Evolutionary conservation across 1,140 invertebrate species (phyloP), one percentile per base, ranked within the genome.

Genomic region (Trichomalopsis sarcophagae): DNA sequence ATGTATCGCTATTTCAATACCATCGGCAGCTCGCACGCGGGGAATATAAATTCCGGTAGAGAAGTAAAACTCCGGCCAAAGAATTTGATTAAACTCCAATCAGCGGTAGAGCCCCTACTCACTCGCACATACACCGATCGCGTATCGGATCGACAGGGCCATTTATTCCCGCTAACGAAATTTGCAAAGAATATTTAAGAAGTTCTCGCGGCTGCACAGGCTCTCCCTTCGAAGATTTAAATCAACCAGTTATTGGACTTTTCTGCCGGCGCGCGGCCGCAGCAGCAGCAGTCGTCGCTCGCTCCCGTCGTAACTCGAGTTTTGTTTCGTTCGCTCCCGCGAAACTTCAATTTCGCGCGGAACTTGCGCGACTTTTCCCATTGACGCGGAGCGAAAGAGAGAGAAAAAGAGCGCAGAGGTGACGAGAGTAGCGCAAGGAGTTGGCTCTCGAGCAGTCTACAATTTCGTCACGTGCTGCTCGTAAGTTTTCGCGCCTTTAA

Each of bases 401-500:
- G 36, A 74, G 33, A 30, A n/a, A 30, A 14, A 40, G 62, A 2
- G 74, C 7, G 36, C 23, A 82, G 30, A 55, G 81, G 23, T 40
- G 30, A 40, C 66, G 79, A 69, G 40, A 76, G 21, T 21, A 44
- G 55, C 68, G 66, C 40, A 50, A 73, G 77, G 40, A 44, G 40
- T 44, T 44, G 40, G 9, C 40, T 44, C 40, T 44, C 40, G 40
- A 44, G 40, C n/a, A 66, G 87, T 90, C 89, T 87, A 84, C 86
- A 91, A 90, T 90, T 90, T 89, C 87, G 89, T 92, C 90, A 91
- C 90, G 89, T 88, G 87, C 88, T 85, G 86, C 89, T 90, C 89
- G 87, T 90, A 89, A 91, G 89, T 91, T 90, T 87, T 87, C 87
- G 87, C 84, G 84, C 81, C 85, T 88, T 87, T 89, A 90, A 90